These are phyloP conservation scores for Calidris pugnax DNA, from an alignment of 2,113 vertebrate genomes.

Conservation along the genomic window DNA sequence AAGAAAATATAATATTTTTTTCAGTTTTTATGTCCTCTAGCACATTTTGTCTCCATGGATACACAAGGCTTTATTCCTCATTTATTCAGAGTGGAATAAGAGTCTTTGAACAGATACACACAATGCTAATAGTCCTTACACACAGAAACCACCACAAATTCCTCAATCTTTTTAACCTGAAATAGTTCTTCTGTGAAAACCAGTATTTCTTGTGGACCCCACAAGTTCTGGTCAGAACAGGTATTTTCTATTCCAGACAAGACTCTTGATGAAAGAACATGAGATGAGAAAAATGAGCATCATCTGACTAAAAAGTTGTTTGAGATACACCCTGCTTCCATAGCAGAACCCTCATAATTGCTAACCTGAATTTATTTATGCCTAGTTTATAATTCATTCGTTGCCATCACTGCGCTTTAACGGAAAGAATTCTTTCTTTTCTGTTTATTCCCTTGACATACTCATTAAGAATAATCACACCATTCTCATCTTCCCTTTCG, in stretches of 20 bases:
- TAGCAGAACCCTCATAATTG: not conserved
- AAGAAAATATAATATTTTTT: slow-evolving; percentile 5
- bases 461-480: not conserved
- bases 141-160: not conserved
- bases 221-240: not conserved
- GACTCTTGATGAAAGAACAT: not conserved
- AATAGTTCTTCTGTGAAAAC: not conserved
- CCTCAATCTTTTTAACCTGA: not conserved
- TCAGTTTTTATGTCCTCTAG: not conserved
- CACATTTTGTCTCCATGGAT: slow-evolving; percentile 23
- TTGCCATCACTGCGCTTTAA: not conserved
- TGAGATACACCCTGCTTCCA: not conserved
- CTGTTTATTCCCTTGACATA: not conserved
- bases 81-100: not conserved
- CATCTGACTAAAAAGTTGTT: not conserved
- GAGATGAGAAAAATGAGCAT: not conserved
- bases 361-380: not conserved
- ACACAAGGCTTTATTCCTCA: slow-evolving; percentile 13
- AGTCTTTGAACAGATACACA: not conserved
- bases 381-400: not conserved
- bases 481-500: not conserved
- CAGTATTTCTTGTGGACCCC: not conserved
- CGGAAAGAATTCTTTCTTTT: not conserved
- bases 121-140: not conserved
- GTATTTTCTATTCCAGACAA: not conserved